A percentile compares a stretch with the other conserved stretches of the same genome.
phyloP scores from a whole-genome alignment of 2,888 invertebrate species.

The Oasisia sp. region DNA sequence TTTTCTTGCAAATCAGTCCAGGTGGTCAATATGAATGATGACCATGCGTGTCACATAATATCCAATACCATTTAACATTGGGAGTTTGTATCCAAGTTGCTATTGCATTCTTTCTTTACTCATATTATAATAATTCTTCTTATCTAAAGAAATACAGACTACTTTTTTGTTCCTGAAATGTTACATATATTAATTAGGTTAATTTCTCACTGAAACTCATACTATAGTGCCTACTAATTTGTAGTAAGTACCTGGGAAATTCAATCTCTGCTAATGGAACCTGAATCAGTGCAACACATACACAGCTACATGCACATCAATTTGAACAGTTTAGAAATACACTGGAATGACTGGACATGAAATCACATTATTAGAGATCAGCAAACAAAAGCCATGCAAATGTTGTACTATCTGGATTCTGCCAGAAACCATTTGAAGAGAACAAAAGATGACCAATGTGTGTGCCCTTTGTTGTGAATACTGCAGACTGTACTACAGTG shows the following conservation, averaged over 20 bases:
- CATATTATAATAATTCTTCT: background rate
- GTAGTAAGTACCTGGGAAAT: background rate
- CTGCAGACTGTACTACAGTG: background rate
- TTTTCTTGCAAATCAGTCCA: background rate
- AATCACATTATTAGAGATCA: background rate
- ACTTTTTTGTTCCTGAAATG: no score
- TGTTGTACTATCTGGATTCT: background rate
- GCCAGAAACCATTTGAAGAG: background rate
- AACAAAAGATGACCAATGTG: background rate
- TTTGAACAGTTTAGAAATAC: background rate
- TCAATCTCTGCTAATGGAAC: background rate
- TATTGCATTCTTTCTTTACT: background rate
- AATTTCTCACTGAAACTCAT: background rate
- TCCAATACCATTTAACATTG: background rate
- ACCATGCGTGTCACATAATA: background rate
- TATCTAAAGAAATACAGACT: no score
- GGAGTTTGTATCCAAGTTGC: background rate
- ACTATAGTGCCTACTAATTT: background rate
- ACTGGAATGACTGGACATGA: background rate
- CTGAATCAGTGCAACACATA: background rate
- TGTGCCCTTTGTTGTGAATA: background rate
- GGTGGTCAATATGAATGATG: background rate
- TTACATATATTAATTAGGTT: background rate
- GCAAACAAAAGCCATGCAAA: background rate
- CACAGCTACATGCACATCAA: background rate